Conservation (phyloP, 2,113 vertebrate genomes). For the Malurus melanocephalus region DNA sequence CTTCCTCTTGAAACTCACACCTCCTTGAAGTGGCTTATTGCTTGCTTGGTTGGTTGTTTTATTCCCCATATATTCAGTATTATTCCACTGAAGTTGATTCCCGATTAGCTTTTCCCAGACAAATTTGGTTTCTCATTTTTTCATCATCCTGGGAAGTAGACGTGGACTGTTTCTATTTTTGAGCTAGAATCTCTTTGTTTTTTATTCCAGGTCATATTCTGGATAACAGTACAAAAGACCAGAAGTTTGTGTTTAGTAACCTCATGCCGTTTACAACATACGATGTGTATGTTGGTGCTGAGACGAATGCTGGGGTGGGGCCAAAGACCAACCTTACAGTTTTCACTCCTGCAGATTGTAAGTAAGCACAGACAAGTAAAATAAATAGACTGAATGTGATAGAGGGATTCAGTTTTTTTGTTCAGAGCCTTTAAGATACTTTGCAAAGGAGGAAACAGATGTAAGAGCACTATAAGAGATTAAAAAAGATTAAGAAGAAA, state of each 20-base stretch:
- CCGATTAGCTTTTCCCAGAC: not conserved
- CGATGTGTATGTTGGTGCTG: constrained; percentile 74
- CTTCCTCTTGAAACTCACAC: not conserved
- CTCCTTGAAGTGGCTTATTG: not conserved
- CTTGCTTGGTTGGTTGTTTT: not conserved
- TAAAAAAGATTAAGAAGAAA: not conserved
- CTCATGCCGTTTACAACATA: constrained; percentile 87
- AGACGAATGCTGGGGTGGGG: constrained; percentile 85
- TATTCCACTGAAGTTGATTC: not conserved
- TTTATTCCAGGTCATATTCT: constrained; percentile 78
- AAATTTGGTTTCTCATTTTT: not conserved
- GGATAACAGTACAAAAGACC: constrained; percentile 87
- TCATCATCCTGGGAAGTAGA: not conserved
- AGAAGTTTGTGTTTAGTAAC: constrained; percentile 77
- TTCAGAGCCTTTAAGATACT: not conserved
- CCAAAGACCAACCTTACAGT: constrained; percentile 78
- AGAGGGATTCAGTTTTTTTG: not conserved
- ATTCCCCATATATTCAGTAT: not conserved
- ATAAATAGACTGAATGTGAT: not conserved
- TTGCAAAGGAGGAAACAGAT: not conserved
- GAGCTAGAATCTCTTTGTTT: not conserved
- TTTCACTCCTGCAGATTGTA: constrained; percentile 87
- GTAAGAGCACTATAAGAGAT: not conserved
- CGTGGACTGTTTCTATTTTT: not conserved
- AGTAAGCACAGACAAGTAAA: not conserved